These are phyloP conservation scores for Myotis vivesi DNA, from an alignment of 2,797 vertebrate genomes.

Conservation along the genomic window DNA sequence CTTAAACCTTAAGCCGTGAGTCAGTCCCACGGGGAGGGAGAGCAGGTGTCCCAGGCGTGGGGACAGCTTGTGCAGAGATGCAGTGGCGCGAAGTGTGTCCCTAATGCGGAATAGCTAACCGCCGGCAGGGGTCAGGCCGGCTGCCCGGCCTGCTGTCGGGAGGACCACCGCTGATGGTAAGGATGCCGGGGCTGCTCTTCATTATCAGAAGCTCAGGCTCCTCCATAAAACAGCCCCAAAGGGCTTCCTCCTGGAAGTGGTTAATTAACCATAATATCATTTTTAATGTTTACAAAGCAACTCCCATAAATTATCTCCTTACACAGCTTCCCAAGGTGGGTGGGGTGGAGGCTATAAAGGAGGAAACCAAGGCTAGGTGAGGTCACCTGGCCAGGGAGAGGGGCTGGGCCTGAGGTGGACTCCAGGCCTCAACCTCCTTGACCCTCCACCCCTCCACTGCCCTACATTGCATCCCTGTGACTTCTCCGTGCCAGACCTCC, in stretches of 20 bases:
- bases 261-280: constrained; percentile 70
- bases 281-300: constrained; percentile 67
- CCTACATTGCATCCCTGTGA: background rate
- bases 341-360: background rate
- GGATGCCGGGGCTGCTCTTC: background rate
- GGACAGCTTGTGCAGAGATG: background rate
- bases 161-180: background rate
- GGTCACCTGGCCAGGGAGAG: background rate
- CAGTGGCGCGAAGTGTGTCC: background rate
- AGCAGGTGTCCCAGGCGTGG: background rate
- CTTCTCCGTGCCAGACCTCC: background rate
- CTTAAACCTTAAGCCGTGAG: background rate
- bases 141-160: background rate
- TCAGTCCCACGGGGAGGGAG: background rate
- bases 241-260: constrained; percentile 69
- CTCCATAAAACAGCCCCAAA: constrained; percentile 55
- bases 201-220: background rate
- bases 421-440: background rate
- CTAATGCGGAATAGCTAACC: background rate
- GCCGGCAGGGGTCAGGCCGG: fast-evolving
- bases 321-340: background rate
- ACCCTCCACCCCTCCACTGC: background rate
- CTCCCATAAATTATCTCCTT: constrained; percentile 42
- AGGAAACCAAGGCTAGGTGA: background rate
- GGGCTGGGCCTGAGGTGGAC: background rate